Percentiles rank a stretch among this genome's conserved stretches.
phyloP scores from a whole-genome alignment of 2,888 invertebrate genomes.

The Pseudolycoriella hygida region DNA sequence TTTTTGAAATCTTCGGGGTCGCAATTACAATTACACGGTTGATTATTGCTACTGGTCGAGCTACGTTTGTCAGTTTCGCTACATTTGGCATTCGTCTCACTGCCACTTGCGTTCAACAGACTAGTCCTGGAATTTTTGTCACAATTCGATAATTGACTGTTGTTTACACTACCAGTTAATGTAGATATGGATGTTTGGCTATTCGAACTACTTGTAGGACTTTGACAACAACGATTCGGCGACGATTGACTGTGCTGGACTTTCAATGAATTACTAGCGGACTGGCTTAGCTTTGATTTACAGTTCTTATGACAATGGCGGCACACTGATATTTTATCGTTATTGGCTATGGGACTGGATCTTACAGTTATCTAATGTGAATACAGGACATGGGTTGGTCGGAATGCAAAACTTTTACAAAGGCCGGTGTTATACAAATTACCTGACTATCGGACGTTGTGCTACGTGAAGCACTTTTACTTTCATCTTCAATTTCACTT shows the following conservation, averaged over 20 bases:
- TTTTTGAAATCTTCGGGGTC: conserved; percentile 24
- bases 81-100: not conserved
- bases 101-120: not conserved
- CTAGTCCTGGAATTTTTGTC: not conserved
- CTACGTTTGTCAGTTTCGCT: conserved; percentile 25
- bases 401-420: too few relatives aligned
- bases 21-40: conserved; percentile 25
- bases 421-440: too few relatives aligned
- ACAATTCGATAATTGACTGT: not conserved
- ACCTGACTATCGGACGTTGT: conserved; percentile 66
- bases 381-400: too few relatives aligned
- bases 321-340: conserved; percentile 55
- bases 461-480: conserved; percentile 51
- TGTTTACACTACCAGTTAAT: not conserved
- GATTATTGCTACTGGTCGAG: conserved; percentile 7
- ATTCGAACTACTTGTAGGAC: conserved; percentile 2
- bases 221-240: conserved; percentile 25
- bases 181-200: conserved; percentile 1
- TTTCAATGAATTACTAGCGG: conserved; percentile 25
- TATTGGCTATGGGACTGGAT: conserved; percentile 49
- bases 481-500: conserved; percentile 31
- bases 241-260: conserved; percentile 30
- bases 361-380: conserved; percentile 48
- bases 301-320: conserved; percentile 65
- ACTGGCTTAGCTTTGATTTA: conserved; percentile 33